These are phyloP conservation scores for Shinisaurus crocodilurus DNA, from an alignment of 2,113 vertebrate genomes.

Conservation along the genomic window DNA sequence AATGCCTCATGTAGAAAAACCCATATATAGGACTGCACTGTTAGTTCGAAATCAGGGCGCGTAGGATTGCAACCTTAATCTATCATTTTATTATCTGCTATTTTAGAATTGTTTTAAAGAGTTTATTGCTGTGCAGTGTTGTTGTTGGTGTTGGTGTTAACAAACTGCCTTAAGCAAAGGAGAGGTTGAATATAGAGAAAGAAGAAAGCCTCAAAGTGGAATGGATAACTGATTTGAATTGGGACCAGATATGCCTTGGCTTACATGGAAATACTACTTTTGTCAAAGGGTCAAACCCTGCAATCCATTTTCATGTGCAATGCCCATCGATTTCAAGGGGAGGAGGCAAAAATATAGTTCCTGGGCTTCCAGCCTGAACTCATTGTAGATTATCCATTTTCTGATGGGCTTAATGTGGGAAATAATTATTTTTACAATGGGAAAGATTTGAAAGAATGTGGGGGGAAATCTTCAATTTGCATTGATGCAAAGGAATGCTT, in stretches of 20 bases:
- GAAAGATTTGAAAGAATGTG: slow-evolving; percentile 34
- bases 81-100: neutral
- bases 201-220: slow-evolving; percentile 26
- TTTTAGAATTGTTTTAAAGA: neutral
- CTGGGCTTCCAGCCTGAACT: slow-evolving; percentile 27
- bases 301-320: slow-evolving; percentile 73
- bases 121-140: neutral
- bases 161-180: neutral
- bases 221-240: slow-evolving; percentile 45
- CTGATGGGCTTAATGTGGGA: slow-evolving; percentile 44
- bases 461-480: slow-evolving; percentile 7
- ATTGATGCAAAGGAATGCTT: slow-evolving; percentile 34
- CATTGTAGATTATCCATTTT: slow-evolving; percentile 65
- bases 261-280: slow-evolving; percentile 56
- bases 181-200: neutral
- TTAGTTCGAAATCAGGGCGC: too few species aligned
- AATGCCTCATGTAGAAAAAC: too few species aligned
- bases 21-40: neutral
- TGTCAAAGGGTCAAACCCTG: slow-evolving; percentile 67
- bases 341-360: neutral
- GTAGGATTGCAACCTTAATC: neutral
- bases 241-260: slow-evolving; percentile 49
- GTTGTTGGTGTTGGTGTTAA: neutral
- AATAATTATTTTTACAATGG: slow-evolving; percentile 48
- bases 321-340: slow-evolving; percentile 71